A percentile compares a stretch with the other conserved stretches of the same genome.
phyloP scores from a whole-genome alignment of 2,797 vertebrate genomes.

The Acanthis flammea region DNA sequence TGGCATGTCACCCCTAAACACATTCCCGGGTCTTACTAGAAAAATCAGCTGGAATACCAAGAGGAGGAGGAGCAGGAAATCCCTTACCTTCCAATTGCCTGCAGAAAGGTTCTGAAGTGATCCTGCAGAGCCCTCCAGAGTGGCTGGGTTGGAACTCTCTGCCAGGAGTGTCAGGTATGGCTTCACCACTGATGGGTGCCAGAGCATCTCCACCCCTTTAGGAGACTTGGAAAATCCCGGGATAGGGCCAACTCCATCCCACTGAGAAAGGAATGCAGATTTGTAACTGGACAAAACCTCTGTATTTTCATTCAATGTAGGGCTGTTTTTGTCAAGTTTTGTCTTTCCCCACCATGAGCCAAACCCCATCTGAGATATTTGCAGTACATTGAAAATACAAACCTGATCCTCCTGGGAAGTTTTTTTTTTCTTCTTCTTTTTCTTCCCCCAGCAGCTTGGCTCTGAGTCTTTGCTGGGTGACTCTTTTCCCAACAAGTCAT shows the following conservation, averaged over 20 bases:
- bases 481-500: conserved; percentile 87
- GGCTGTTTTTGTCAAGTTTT: not conserved
- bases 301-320: not conserved
- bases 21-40: not conserved
- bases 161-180: conserved; percentile 95
- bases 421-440: conserved; percentile 96
- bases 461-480: conserved; percentile 91
- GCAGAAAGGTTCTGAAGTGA: conserved; percentile 98
- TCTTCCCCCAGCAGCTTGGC: conserved; percentile 95
- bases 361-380: not conserved
- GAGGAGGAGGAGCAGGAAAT: not conserved
- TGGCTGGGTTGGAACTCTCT: conserved; percentile 97
- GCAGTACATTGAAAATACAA: conserved; percentile 27
- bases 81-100: conserved; percentile 93
- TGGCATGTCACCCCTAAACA: not conserved
- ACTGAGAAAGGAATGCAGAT: conserved; percentile 72
- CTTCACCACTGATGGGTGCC: conserved; percentile 96
- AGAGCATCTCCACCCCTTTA: conserved; percentile 97
- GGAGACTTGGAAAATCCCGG: conserved; percentile 94
- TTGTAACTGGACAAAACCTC: not conserved
- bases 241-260: conserved; percentile 96
- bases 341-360: accelerated
- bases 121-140: conserved; percentile 94
- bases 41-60: not conserved
- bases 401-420: conserved; percentile 89